Evolutionary conservation across 1,140 invertebrate species (phyloP).

Genomic region (Drosophila simulans): DNA sequence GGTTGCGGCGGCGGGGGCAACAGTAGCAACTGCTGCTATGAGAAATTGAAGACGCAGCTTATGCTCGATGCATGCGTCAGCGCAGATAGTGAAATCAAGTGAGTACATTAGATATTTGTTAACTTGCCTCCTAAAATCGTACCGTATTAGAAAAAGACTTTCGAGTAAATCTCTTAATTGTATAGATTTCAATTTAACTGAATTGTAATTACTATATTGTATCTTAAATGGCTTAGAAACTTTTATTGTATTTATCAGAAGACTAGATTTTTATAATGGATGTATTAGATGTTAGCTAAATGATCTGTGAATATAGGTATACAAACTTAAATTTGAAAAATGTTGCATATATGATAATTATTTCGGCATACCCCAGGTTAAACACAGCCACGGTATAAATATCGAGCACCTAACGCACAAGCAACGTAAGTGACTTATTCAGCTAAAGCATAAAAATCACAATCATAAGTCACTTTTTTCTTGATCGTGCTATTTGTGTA

Average conservation of each 20-base stretch:
- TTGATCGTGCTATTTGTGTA: constrained; percentile 1
- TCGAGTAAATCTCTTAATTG: background rate
- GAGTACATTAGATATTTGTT: constrained; percentile 21
- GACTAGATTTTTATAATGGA: too few relatives aligned
- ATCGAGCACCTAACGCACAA: constrained; percentile 43
- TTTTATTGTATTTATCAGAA: too few relatives aligned
- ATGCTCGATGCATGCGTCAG: constrained; percentile 84
- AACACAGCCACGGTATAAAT: constrained; percentile 56
- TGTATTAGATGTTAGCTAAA: background rate
- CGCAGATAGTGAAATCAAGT: constrained; percentile 73
- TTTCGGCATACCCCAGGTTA: constrained; percentile 31
- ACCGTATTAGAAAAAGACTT: background rate
- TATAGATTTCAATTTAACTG: background rate
- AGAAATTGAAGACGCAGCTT: constrained; percentile 80
- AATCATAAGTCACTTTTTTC: background rate
- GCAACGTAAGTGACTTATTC: constrained; percentile 20
- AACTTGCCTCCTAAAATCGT: background rate
- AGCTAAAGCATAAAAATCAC: background rate
- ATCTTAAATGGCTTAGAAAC: too few relatives aligned
- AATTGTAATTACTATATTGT: too few relatives aligned
- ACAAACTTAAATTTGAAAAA: background rate
- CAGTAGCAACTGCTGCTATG: constrained; percentile 73
- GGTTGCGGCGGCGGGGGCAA: constrained; percentile 42
- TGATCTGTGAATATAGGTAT: background rate
- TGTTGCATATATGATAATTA: constrained; percentile 12